Conservation (phyloP, 2,797 vertebrate genomes). For the Falco peregrinus region DNA sequence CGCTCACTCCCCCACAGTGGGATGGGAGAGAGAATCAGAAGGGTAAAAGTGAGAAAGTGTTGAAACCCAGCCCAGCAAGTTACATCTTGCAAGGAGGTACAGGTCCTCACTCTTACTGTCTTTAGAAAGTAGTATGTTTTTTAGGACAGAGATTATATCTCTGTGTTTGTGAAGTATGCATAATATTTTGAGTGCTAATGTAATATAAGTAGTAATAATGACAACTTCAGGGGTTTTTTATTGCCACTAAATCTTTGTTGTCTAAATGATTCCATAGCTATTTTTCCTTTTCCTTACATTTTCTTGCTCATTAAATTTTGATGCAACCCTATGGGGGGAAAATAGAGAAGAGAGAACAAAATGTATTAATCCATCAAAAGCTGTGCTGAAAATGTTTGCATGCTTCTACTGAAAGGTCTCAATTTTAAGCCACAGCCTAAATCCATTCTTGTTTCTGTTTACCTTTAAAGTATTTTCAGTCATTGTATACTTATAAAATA, state of each 20-base stretch:
- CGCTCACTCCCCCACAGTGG: neutral
- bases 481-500: slow-evolving; percentile 62
- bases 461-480: slow-evolving; percentile 45
- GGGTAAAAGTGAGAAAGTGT: neutral
- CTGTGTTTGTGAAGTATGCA: neutral
- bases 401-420: slow-evolving; percentile 6
- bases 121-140: neutral
- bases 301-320: slow-evolving; percentile 1
- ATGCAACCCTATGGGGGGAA: neutral
- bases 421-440: slow-evolving; percentile 20
- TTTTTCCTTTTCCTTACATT: neutral
- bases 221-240: neutral
- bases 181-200: neutral
- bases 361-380: neutral
- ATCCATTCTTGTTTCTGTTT: slow-evolving; percentile 48
- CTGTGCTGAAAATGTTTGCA: neutral
- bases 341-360: neutral
- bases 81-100: neutral
- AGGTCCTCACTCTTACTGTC: neutral
- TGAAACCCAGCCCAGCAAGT: neutral
- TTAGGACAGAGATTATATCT: neutral
- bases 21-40: neutral
- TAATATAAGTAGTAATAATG: neutral
- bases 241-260: neutral
- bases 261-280: neutral